Evolutionary conservation across 2,113 vertebrate species (phyloP).

Genomic region (Lucifuga dentata): DNA sequence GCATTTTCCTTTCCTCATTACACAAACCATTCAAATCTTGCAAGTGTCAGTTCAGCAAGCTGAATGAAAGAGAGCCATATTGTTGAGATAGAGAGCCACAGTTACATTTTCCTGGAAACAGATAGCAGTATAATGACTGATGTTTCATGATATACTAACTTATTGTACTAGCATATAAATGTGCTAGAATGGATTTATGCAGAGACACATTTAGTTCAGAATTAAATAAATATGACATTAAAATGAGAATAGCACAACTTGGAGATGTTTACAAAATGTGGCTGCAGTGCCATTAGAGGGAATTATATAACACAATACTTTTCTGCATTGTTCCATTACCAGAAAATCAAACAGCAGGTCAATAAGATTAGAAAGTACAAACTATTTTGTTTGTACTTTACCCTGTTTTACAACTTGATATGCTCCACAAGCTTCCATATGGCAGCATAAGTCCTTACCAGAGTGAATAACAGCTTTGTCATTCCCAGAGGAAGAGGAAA

Average conservation of each 20-base stretch:
- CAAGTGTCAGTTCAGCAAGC: neutral
- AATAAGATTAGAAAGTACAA: neutral
- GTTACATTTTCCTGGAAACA: neutral
- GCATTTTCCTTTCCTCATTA: neutral
- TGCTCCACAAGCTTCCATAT: slow-evolving; percentile 6
- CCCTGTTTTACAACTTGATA: slow-evolving; percentile 1
- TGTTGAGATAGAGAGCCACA: neutral
- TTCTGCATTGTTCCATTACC: neutral
- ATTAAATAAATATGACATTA: neutral
- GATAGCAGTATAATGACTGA: slow-evolving; percentile 6
- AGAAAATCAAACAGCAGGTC: neutral
- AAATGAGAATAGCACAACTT: neutral
- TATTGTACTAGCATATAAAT: too few relatives aligned
- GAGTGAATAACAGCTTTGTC: slow-evolving; percentile 42
- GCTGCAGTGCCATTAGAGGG: neutral
- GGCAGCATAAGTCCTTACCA: slow-evolving; percentile 9
- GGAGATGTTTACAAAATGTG: neutral
- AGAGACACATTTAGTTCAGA: too few relatives aligned
- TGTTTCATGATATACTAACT: neutral
- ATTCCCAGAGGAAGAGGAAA: slow-evolving; percentile 31
- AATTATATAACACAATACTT: neutral
- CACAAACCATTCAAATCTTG: neutral
- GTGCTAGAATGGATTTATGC: too few relatives aligned
- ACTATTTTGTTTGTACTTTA: slow-evolving; percentile 1
- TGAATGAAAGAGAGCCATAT: neutral